These are phyloP conservation scores for Hemibagrus guttatus DNA, from an alignment of 2,797 vertebrate genomes.

Conservation along the genomic window DNA sequence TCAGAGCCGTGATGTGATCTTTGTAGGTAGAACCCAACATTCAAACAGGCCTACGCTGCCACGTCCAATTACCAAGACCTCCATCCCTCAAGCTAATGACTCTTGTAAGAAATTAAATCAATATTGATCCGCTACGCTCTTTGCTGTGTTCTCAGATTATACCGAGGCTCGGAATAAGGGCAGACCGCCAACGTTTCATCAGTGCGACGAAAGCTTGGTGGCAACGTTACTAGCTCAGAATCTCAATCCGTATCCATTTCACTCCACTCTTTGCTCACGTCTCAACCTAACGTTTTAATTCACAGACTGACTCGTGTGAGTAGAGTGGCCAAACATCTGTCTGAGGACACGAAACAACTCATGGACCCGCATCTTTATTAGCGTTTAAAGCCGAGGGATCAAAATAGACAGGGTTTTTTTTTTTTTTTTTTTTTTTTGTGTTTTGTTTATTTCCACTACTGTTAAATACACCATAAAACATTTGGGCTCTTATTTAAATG, in stretches of 20 bases:
- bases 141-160: constrained; percentile 55
- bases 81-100: constrained; percentile 57
- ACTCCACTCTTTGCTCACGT: constrained; percentile 30
- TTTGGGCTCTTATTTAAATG: not conserved
- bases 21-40: constrained; percentile 11
- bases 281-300: constrained; percentile 28
- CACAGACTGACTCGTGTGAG: constrained; percentile 25
- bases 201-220: constrained; percentile 42
- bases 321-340: constrained; percentile 22
- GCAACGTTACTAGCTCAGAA: constrained; percentile 25
- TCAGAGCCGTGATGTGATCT: constrained; percentile 23
- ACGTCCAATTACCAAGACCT: constrained; percentile 53
- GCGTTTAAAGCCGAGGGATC: not conserved
- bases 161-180: constrained; percentile 53
- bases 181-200: constrained; percentile 45
- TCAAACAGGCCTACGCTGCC: constrained; percentile 44
- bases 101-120: constrained; percentile 59
- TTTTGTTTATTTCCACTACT: not conserved
- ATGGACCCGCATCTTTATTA: constrained; percentile 29
- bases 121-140: constrained; percentile 55
- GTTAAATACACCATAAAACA: not conserved
- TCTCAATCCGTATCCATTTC: constrained; percentile 44
- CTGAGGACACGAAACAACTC: constrained; percentile 10
- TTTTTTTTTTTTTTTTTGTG: not conserved
- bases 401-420: not conserved